Evolutionary conservation across 1,140 invertebrate genomes (phyloP).

Genomic region (Akabosia matsudoensis): DNA sequence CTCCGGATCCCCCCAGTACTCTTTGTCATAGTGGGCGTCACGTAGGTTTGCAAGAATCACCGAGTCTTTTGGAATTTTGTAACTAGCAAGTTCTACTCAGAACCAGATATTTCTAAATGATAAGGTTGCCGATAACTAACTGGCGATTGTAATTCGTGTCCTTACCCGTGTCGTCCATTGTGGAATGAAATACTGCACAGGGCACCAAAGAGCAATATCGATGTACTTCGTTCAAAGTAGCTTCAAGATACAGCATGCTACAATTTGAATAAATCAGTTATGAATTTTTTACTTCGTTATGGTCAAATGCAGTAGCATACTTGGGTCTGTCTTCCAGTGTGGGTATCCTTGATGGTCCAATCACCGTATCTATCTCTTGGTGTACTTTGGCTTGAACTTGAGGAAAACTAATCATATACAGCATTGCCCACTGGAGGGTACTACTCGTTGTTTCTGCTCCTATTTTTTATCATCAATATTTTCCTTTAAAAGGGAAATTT

Average conservation of each 20-base stretch:
- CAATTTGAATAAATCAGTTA: conserved; percentile 8
- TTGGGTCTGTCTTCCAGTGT: conserved; percentile 51
- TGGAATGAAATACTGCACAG: conserved; percentile 40
- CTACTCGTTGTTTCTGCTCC: conserved; percentile 58
- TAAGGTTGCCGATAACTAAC: no score
- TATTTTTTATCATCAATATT: background rate
- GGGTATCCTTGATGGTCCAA: conserved; percentile 53
- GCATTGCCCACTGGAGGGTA: conserved; percentile 55
- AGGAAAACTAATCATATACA: conserved; percentile 55
- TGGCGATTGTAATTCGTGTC: no score
- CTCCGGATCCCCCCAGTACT: conserved; percentile 51
- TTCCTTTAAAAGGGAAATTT: background rate
- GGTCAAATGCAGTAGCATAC: conserved; percentile 25
- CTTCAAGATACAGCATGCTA: conserved; percentile 44
- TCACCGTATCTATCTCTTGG: conserved; percentile 55
- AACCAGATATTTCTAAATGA: background rate
- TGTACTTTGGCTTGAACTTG: conserved; percentile 53
- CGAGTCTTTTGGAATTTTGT: conserved; percentile 43
- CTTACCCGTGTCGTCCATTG: conserved; percentile 38
- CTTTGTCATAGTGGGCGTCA: conserved; percentile 50
- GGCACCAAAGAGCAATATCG: conserved; percentile 43
- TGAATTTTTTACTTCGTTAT: background rate
- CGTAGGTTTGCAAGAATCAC: conserved; percentile 43
- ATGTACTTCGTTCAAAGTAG: conserved; percentile 44
- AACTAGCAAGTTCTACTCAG: conserved; percentile 40